These are phyloP conservation scores for Pachycephus smyrnensis DNA, from an alignment of 2,888 invertebrate species.

Conservation along the genomic window DNA sequence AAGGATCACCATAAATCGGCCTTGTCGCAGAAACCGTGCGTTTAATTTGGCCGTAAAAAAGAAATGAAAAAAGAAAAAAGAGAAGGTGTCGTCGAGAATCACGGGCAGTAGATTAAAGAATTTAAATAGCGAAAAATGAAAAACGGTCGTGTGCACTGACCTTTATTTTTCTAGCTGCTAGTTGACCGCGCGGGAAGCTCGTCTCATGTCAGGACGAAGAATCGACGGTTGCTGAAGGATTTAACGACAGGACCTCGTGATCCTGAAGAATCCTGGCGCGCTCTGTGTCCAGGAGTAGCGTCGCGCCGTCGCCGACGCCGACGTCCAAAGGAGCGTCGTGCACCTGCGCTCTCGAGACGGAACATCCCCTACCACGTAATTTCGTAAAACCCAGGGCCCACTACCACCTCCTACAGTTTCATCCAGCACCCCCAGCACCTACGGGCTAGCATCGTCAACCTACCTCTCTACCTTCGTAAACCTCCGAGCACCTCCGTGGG, in stretches of 20 bases:
- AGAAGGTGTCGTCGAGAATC: too few relatives aligned
- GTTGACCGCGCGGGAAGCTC: conserved; percentile 41
- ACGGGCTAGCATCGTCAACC: too few relatives aligned
- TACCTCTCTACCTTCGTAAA: too few relatives aligned
- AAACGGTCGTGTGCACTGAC: conserved; percentile 33
- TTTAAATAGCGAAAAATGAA: too few relatives aligned
- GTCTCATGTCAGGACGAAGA: conserved; percentile 42
- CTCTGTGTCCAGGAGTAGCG: conserved; percentile 44
- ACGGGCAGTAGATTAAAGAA: too few relatives aligned
- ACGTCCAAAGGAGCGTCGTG: conserved; percentile 63
- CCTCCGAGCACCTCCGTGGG: conserved; percentile 8
- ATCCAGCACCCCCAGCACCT: too few relatives aligned
- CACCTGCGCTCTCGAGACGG: conserved; percentile 57
- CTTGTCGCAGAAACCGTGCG: too few relatives aligned
- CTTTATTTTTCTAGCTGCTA: conserved; percentile 38
- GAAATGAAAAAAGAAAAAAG: too few relatives aligned
- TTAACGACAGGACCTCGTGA: conserved; percentile 44
- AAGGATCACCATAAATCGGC: too few relatives aligned
- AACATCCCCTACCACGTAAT: not conserved
- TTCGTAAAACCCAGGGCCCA: too few relatives aligned
- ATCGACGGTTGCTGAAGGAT: conserved; percentile 23
- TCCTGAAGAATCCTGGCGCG: conserved; percentile 50
- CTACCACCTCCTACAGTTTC: too few relatives aligned
- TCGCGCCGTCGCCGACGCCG: conserved; percentile 69
- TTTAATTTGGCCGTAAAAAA: too few relatives aligned